Conservation (phyloP, 2,888 invertebrate species). For the Odontocolon sp. region DNA sequence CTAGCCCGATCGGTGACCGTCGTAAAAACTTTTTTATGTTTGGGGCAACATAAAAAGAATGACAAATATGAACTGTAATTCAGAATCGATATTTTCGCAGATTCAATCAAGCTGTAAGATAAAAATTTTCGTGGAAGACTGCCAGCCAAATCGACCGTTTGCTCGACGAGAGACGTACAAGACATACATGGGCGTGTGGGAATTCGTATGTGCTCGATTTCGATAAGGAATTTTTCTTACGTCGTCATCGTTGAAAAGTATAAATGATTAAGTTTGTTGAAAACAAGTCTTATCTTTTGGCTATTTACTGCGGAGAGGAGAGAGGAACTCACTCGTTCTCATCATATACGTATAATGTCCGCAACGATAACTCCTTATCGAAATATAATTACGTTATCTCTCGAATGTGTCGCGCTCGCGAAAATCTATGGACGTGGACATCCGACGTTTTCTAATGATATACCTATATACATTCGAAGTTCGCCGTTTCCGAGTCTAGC, state of each 20-base stretch:
- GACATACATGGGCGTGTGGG: neutral
- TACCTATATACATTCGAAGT: too few relatives aligned
- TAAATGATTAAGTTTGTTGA: constrained; percentile 73
- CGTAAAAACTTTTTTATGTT: too few relatives aligned
- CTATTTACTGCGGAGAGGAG: constrained; percentile 55
- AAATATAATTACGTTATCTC: constrained; percentile 72
- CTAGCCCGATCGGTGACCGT: too few relatives aligned
- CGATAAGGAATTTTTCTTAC: constrained; percentile 69
- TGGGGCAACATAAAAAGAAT: too few relatives aligned
- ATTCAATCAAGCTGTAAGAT: too few relatives aligned
- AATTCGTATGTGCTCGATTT: constrained; percentile 7
- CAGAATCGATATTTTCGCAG: too few relatives aligned
- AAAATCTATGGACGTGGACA: constrained; percentile 61
- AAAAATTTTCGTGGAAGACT: too few relatives aligned
- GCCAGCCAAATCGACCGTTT: too few relatives aligned
- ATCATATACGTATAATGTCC: constrained; percentile 24
- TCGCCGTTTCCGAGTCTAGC: neutral
- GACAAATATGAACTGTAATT: too few relatives aligned
- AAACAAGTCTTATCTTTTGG: constrained; percentile 74
- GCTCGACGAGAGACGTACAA: too few relatives aligned
- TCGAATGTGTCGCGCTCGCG: constrained; percentile 62
- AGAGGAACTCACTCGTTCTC: constrained; percentile 48
- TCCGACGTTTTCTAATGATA: constrained; percentile 20
- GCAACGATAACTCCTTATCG: constrained; percentile 70
- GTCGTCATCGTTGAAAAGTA: constrained; percentile 60